phyloP scores from a whole-genome alignment of 2,888 invertebrate species.

The Panopea generosa region DNA sequence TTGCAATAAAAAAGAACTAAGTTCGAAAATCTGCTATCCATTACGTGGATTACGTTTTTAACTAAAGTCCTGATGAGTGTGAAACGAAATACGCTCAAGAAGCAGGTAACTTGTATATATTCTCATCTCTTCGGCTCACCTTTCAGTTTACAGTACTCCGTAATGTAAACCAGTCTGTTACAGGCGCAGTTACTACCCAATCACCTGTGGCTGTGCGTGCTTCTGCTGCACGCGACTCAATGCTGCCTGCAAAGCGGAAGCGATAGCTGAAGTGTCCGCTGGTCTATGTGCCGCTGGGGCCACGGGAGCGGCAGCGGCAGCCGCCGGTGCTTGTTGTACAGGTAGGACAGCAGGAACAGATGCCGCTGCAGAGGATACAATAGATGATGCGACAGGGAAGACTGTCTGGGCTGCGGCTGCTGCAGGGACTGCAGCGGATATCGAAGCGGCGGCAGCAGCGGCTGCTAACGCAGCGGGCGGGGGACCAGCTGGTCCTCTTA shows the following conservation, averaged over 20 bases:
- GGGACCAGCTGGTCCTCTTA: background rate
- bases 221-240: slow-evolving; percentile 39
- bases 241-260: slow-evolving; percentile 41
- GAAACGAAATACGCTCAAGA: too few relatives aligned
- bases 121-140: too few relatives aligned
- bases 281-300: background rate
- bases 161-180: too few relatives aligned
- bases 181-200: background rate
- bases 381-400: too few relatives aligned
- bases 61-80: too few relatives aligned
- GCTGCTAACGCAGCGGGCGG: background rate
- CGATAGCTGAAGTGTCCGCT: slow-evolving; percentile 23
- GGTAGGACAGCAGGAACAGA: background rate
- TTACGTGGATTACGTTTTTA: too few relatives aligned
- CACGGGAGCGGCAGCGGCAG: background rate
- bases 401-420: too few relatives aligned
- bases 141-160: too few relatives aligned
- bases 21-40: too few relatives aligned
- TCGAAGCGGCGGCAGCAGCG: background rate
- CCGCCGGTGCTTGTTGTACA: background rate
- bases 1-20: too few relatives aligned
- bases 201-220: slow-evolving; percentile 5
- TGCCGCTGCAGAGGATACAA: too few relatives aligned
- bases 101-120: too few relatives aligned
- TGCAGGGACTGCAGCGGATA: background rate